These are phyloP conservation scores for Amblyornis subalaris DNA, from an alignment of 2,113 vertebrate species.

Conservation along the genomic window DNA sequence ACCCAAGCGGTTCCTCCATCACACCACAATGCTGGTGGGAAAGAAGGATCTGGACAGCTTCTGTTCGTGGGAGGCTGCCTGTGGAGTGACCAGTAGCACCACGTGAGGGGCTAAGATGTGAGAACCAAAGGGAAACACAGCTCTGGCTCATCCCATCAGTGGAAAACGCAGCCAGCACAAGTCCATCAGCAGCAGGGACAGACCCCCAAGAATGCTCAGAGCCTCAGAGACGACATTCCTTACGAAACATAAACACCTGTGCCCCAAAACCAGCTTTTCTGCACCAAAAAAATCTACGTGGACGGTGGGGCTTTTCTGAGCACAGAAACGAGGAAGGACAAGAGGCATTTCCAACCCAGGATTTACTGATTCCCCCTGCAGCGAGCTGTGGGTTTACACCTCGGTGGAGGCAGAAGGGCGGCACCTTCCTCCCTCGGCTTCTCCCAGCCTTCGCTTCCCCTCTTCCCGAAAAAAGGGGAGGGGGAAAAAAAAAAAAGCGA, in stretches of 20 bases:
- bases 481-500: not conserved
- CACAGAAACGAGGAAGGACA: not conserved
- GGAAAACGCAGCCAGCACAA: not conserved
- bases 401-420: not conserved
- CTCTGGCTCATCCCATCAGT: not conserved
- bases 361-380: not conserved
- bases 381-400: fast-evolving
- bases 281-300: fast-evolving
- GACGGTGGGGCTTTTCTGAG: fast-evolving
- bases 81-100: not conserved
- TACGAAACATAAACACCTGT: fast-evolving
- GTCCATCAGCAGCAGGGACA: not conserved
- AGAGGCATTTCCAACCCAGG: not conserved
- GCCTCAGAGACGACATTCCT: not conserved
- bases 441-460: not conserved
- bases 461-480: not conserved
- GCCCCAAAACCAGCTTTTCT: fast-evolving
- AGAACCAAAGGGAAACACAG: fast-evolving
- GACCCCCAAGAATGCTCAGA: fast-evolving
- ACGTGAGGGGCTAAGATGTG: fast-evolving
- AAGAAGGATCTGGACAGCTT: conserved; percentile 88
- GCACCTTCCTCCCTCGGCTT: not conserved
- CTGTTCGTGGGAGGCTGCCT: not conserved
- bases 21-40: conserved; percentile 73
- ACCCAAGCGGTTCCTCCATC: conserved; percentile 80